phyloP scores from a whole-genome alignment of 1,140 invertebrate genomes.

The Bombus superbus region DNA sequence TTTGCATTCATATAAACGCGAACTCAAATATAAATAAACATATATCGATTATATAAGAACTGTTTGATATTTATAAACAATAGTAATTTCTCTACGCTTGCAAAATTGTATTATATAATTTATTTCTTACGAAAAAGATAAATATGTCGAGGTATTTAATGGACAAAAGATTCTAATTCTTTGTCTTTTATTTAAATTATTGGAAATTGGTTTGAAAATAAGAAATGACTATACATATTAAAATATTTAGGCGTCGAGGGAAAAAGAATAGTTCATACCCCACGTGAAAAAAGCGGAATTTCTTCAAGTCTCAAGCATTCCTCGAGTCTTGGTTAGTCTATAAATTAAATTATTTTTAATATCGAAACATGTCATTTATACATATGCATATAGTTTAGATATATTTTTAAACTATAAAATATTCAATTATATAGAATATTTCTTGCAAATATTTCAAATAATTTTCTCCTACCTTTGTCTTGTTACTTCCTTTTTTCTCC shows the following conservation, averaged over 20 bases:
- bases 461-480: too few species aligned
- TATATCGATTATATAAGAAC: background rate
- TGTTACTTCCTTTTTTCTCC: too few species aligned
- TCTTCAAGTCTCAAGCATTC: slow-evolving; percentile 31
- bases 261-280: slow-evolving; percentile 65
- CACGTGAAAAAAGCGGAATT: slow-evolving; percentile 56
- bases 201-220: slow-evolving; percentile 1
- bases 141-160: background rate
- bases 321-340: slow-evolving; percentile 32
- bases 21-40: background rate
- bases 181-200: background rate
- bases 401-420: background rate
- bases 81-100: background rate
- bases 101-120: background rate
- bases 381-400: background rate
- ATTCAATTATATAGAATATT: background rate
- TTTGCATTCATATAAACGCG: background rate
- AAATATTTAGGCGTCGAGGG: slow-evolving; percentile 58
- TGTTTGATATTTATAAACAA: background rate
- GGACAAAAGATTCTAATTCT: background rate
- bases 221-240: slow-evolving; percentile 28
- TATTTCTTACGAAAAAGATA: background rate
- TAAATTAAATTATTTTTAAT: slow-evolving; percentile 19
- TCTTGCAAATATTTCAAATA: too few species aligned
- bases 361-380: slow-evolving; percentile 9